These are phyloP conservation scores for Oreonectes daqikongensis DNA, from an alignment of 2,797 vertebrate species.

Conservation along the genomic window DNA sequence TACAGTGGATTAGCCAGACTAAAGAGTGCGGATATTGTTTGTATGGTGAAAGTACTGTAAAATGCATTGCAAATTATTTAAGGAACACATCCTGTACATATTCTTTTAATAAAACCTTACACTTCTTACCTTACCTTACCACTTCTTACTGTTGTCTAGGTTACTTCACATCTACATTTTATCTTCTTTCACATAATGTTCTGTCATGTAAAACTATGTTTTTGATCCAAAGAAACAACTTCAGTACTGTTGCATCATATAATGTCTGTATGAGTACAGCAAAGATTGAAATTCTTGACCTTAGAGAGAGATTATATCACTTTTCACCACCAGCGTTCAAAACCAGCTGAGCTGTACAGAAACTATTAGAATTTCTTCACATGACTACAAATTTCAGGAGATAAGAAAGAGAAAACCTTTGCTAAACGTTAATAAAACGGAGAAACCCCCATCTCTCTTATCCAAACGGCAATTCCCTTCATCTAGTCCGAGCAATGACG, in stretches of 20 bases:
- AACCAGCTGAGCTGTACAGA: neutral
- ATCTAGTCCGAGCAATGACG: neutral
- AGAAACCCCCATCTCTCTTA: neutral
- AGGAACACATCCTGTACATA: neutral
- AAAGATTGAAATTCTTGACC: slow-evolving; percentile 10
- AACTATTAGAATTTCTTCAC: neutral
- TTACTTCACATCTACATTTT: neutral
- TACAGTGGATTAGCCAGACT: neutral
- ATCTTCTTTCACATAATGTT: neutral
- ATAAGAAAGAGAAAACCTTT: neutral
- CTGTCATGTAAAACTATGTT: neutral
- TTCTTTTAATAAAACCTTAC: neutral
- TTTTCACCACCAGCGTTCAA: neutral
- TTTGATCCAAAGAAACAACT: neutral
- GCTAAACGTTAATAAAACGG: neutral
- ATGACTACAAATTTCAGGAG: neutral
- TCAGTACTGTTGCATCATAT: neutral
- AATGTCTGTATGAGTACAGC: too few species aligned
- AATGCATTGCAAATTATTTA: neutral
- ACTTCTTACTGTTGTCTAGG: too few species aligned
- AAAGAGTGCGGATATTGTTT: neutral
- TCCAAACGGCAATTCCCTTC: neutral
- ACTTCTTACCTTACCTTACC: too few species aligned
- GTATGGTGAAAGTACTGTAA: neutral
- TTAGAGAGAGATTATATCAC: neutral